Conservation (phyloP, 2,797 vertebrate species). For the Lycodopsis pacificus region DNA sequence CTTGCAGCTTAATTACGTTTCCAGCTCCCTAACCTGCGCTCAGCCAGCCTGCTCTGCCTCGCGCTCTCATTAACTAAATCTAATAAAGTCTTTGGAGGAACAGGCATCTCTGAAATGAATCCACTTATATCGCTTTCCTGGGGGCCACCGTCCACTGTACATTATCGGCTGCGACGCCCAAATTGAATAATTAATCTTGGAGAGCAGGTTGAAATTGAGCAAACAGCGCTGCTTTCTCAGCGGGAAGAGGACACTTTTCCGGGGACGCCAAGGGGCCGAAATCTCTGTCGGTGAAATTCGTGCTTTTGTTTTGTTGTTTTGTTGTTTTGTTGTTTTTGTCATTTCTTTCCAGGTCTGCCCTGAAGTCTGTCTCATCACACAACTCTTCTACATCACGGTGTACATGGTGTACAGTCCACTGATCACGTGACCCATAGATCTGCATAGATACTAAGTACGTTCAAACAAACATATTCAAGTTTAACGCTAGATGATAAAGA, state of each 20-base stretch:
- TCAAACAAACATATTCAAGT: not conserved
- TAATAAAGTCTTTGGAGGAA: conserved; percentile 86
- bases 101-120: conserved; percentile 85
- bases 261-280: not conserved
- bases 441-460: not conserved
- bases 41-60: conserved; percentile 68
- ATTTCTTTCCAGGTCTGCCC: not conserved
- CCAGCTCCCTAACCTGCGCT: conserved; percentile 80
- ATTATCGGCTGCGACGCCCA: conserved; percentile 67
- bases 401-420: too few species aligned
- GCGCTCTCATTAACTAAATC: conserved; percentile 84
- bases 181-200: conserved; percentile 80
- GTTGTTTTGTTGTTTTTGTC: conserved; percentile 3
- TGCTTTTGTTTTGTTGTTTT: not conserved
- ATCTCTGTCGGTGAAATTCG: not conserved
- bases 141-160: conserved; percentile 65
- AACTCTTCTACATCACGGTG: not conserved
- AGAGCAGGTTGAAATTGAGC: conserved; percentile 58
- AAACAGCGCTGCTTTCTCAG: conserved; percentile 28
- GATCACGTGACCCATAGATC: not conserved
- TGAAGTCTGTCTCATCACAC: not conserved
- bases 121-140: conserved; percentile 82
- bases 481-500: not conserved
- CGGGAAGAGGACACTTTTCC: conserved; percentile 19
- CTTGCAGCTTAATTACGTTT: conserved; percentile 82